Base-by-base conservation (phyloP, 2,797 vertebrate species). In the Benthosema pterotum region DNA sequence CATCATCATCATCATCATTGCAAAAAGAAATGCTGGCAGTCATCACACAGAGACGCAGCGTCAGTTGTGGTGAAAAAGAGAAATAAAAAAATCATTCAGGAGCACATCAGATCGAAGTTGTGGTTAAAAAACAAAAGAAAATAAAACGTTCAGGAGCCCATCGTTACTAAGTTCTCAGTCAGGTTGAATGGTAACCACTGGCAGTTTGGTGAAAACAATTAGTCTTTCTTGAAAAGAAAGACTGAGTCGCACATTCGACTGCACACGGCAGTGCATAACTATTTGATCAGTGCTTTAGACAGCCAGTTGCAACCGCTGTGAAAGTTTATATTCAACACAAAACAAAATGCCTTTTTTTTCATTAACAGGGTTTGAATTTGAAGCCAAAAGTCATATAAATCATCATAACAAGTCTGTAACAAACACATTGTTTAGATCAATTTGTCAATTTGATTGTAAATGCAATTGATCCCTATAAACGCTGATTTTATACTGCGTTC, bases 401-500 rank as follows among this genome's bases (percentile, higher is more conserved):
- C 19, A 11, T 25, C 22, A 25, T 25, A 25, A 5, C 22, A 25
- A 25, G 22, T 25, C 22, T 3, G 22, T 25, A 25, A 25, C 22
- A 25, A 25, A 75, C 22, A 50, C 73, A 11, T 12, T 28, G 3
- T 60, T 51, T 51, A 28, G 75, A 71, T 62, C 1, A 9, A 38
- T 38, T 38, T 38, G 68, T 71, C 65, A 77, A 69, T 77, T 73
- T 79, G 78, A 87, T 82, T 85, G 82, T 83, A 79, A 83, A 83
- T 69, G 69, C 77, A 73, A 67, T 63, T 57, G 54, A 80, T 84
- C 70, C 65, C 62, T 62, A 71, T 1, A 1, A 25, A 38, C 0
- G 7, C 8, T 9, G 8, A 9, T 9, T 38, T 38, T 38, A 38
- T 38, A 38, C 8, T 38, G 32, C 11, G 32, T 38, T 9, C 2